Evolutionary conservation across 1,140 invertebrate species (phyloP).

Genomic region (Cherax quadricarinatus): DNA sequence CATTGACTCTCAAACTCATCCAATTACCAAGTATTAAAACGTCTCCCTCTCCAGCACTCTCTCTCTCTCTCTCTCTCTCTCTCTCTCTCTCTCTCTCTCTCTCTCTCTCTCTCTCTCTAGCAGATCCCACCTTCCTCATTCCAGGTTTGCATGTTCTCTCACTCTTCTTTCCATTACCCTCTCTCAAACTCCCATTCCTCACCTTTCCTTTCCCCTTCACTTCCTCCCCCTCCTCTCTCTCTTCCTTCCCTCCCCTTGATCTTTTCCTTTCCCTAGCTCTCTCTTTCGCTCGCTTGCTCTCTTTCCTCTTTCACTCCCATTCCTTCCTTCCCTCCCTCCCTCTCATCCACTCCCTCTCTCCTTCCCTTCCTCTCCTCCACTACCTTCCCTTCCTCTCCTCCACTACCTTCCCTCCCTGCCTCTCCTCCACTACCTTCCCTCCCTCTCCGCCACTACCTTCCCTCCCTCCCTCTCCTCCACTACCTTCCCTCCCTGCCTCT

Average conservation of each 20-base stretch:
- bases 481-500: too few relatives aligned
- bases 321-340: too few relatives aligned
- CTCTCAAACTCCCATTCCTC: not conserved
- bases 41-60: conserved; percentile 28
- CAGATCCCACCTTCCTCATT: conserved; percentile 22
- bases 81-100: not conserved
- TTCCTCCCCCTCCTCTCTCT: not conserved
- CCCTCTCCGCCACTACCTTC: too few relatives aligned
- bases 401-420: too few relatives aligned
- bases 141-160: not conserved
- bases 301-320: too few relatives aligned
- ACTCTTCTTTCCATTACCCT: not conserved
- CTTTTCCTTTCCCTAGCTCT: not conserved
- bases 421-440: too few relatives aligned
- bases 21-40: conserved; percentile 66
- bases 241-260: not conserved
- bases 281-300: too few relatives aligned
- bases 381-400: too few relatives aligned
- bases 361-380: too few relatives aligned
- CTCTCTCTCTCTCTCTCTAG: conserved; percentile 9
- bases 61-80: not conserved
- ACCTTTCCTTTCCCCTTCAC: not conserved
- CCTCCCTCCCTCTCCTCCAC: too few relatives aligned
- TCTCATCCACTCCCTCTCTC: too few relatives aligned
- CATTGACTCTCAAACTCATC: conserved; percentile 60